Evolutionary conservation across 2,888 invertebrate species (phyloP), one percentile per base, ranked within the genome.

Genomic region (Corythucha ciliata): DNA sequence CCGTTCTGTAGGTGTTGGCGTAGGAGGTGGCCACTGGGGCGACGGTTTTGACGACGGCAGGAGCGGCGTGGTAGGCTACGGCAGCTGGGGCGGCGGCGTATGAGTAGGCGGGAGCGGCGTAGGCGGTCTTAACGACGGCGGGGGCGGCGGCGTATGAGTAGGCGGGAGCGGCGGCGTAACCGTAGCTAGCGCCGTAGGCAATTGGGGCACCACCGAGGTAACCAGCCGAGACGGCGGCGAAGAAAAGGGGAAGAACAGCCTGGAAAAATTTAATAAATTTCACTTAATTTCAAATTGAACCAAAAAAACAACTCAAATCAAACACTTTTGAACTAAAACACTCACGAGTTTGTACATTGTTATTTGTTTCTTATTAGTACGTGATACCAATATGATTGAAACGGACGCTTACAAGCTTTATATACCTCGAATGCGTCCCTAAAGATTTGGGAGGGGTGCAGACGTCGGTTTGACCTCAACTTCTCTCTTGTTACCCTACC

Each of bases 201-300:
- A 29, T 29, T 26, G 42, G 42, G 33, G 45, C 45, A 32, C 32
- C 45, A 33, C 45, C 45, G 21, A 45, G 21, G 33, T 32, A 32
- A 33, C 45, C 45, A 45, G 45, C 45, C 33, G 45, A 45, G 45
- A 42, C 42, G 29, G 42, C 42, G 42, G 42, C 42, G 42, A 42
- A 42, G 42, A 42, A 42, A 20, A 42, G 45, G 20, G 45, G 45
- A 32, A 45, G 45, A 24, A 45, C 33, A 33, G 45, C 45, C 45
- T 45, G 45, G 6, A 40, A 40, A 5, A 40, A n/a, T n/a, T n/a
- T n/a, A n/a, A n/a, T n/a, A n/a, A n/a, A n/a, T n/a, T n/a, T n/a
- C n/a, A n/a, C n/a, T n/a, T n/a, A n/a, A n/a, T n/a, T n/a, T n/a
- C n/a, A n/a, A n/a, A n/a, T n/a, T n/a, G n/a, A n/a, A n/a, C n/a